Conservation (phyloP, 2,797 vertebrate species). For the Typhlichthys subterraneus region DNA sequence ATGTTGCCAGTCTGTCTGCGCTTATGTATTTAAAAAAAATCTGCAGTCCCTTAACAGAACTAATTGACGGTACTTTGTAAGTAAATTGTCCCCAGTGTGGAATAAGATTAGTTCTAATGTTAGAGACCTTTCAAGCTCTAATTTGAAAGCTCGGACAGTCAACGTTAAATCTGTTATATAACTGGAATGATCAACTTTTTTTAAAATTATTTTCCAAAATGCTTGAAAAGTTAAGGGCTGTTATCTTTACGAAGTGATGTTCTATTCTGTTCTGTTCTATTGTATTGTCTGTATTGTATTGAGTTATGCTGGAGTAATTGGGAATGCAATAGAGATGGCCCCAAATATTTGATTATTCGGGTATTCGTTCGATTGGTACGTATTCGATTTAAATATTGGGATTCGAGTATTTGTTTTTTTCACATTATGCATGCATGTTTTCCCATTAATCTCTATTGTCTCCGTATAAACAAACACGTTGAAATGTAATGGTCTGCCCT, state of each 20-base stretch:
- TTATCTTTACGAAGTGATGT: background rate
- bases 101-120: conserved; percentile 26
- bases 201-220: background rate
- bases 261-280: background rate
- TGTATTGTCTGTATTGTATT: background rate
- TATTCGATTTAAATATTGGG: too few species aligned
- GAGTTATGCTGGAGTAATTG: background rate
- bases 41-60: conserved; percentile 18
- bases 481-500: too few species aligned
- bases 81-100: conserved; percentile 27
- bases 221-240: background rate
- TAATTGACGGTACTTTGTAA: conserved; percentile 15
- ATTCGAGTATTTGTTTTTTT: too few species aligned
- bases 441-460: too few species aligned
- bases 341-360: too few species aligned
- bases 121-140: conserved; percentile 20
- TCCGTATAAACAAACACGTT: too few species aligned
- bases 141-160: conserved; percentile 2
- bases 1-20: conserved; percentile 21
- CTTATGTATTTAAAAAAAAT: conserved; percentile 13
- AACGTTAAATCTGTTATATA: background rate
- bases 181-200: background rate
- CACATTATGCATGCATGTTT: too few species aligned
- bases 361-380: too few species aligned
- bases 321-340: background rate